Evolutionary conservation across 1,140 invertebrate genomes (phyloP).

Genomic region (Drusus annulatus): DNA sequence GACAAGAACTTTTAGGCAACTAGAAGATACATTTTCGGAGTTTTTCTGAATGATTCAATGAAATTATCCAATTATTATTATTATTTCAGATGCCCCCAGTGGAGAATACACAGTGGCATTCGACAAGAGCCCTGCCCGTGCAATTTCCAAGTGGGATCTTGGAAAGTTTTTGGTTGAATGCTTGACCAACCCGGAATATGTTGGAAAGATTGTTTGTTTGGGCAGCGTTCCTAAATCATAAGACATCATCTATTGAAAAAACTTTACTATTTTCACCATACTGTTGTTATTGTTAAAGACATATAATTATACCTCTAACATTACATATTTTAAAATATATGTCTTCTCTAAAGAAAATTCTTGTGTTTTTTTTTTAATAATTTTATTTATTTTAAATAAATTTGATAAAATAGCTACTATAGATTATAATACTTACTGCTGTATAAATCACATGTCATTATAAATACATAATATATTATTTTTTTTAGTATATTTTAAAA

Average conservation of each 20-base stretch:
- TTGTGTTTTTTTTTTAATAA: background rate
- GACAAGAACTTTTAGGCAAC: too few relatives aligned
- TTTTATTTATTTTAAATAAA: background rate
- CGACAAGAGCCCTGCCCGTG: constrained; percentile 76
- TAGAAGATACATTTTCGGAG: too few relatives aligned
- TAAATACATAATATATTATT: too few relatives aligned
- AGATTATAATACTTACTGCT: too few relatives aligned
- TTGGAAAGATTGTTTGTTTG: constrained; percentile 79
- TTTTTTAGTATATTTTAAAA: too few relatives aligned
- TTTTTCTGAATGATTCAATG: too few relatives aligned
- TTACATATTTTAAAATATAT: too few relatives aligned
- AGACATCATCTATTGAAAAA: background rate
- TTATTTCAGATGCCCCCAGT: constrained; percentile 73
- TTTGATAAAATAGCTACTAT: background rate
- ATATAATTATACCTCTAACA: background rate
- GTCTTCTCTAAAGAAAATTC: too few relatives aligned
- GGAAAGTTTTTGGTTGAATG: constrained; percentile 83
- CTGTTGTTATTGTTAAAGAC: constrained; percentile 13
- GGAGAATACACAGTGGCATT: constrained; percentile 73
- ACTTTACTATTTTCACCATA: background rate
- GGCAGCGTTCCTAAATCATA: constrained; percentile 63
- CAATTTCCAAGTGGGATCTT: constrained; percentile 83
- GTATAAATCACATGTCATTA: too few relatives aligned
- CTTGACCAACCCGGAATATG: constrained; percentile 78
- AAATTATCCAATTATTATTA: too few relatives aligned